Evolutionary conservation across 2,113 vertebrate species (phyloP).

Genomic region (Hypocryptadius cinnamomeus): DNA sequence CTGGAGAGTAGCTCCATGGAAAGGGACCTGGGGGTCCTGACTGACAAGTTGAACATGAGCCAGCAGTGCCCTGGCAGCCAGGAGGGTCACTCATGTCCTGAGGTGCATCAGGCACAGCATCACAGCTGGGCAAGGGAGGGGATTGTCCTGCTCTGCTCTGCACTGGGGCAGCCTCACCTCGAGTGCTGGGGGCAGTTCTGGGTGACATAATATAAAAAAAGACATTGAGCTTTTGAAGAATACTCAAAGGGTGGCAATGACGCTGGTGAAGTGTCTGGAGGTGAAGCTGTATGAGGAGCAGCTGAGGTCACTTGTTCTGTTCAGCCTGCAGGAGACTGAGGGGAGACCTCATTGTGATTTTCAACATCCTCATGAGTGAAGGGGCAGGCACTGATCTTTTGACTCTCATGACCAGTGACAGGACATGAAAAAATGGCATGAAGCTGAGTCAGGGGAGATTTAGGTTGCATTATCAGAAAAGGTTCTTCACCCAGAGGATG

Average conservation of each 20-base stretch:
- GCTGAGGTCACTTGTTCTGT: not conserved
- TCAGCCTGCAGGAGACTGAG: not conserved
- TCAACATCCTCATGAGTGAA: not conserved
- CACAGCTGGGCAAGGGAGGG: accelerated
- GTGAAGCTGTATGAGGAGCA: accelerated
- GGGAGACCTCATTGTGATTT: not conserved
- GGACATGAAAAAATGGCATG: not conserved
- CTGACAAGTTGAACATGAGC: accelerated
- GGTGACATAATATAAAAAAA: not conserved
- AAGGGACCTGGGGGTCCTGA: accelerated
- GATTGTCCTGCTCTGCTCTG: not conserved
- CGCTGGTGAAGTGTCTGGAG: not conserved
- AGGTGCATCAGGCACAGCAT: not conserved
- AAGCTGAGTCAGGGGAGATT: not conserved
- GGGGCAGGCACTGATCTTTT: not conserved
- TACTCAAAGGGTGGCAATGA: not conserved
- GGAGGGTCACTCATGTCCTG: accelerated
- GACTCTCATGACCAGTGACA: not conserved
- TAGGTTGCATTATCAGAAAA: not conserved
- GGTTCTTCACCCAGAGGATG: not conserved
- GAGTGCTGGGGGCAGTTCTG: accelerated
- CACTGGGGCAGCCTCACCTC: accelerated
- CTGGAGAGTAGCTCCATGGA: not conserved
- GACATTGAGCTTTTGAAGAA: accelerated
- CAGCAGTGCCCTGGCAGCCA: not conserved